Evolutionary conservation across 2,888 invertebrate genomes (phyloP).

Genomic region (Hirtodrosophila cameraria): DNA sequence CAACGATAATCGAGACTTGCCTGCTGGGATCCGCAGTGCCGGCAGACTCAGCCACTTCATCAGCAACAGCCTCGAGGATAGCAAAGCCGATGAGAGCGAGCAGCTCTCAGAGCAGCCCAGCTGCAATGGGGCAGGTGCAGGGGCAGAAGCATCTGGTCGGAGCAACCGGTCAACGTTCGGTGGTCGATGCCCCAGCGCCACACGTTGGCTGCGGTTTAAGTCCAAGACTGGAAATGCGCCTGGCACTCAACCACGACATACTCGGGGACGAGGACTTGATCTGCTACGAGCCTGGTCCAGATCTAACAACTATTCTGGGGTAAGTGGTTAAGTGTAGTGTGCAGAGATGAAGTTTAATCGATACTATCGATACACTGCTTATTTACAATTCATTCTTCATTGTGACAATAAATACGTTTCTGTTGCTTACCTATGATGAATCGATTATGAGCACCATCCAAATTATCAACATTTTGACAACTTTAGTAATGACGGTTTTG

Average conservation of each 20-base stretch:
- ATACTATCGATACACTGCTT: no score
- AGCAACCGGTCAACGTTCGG: constrained; percentile 60
- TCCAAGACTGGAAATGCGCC: constrained; percentile 88
- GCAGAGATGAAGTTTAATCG: no score
- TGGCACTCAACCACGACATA: constrained; percentile 86
- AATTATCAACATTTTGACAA: no score
- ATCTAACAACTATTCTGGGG: constrained; percentile 85
- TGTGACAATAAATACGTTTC: no score
- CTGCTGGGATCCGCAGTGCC: constrained; percentile 80
- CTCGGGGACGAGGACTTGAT: constrained; percentile 85
- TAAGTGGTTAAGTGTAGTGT: constrained; percentile 38
- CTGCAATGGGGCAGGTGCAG: constrained; percentile 31
- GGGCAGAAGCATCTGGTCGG: neutral
- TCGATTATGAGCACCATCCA: no score
- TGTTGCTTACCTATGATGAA: no score
- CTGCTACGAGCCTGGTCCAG: constrained; percentile 84
- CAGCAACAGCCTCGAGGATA: constrained; percentile 83
- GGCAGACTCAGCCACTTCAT: constrained; percentile 80
- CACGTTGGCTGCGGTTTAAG: constrained; percentile 85
- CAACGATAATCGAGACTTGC: constrained; percentile 84
- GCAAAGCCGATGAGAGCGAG: constrained; percentile 60
- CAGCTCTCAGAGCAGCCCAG: constrained; percentile 43
- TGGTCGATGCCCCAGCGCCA: constrained; percentile 67
- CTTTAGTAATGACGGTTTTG: no score
- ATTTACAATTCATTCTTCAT: no score